phyloP scores from a whole-genome alignment of 2,113 vertebrate genomes.

The Psilopsiagon aurifrons region DNA sequence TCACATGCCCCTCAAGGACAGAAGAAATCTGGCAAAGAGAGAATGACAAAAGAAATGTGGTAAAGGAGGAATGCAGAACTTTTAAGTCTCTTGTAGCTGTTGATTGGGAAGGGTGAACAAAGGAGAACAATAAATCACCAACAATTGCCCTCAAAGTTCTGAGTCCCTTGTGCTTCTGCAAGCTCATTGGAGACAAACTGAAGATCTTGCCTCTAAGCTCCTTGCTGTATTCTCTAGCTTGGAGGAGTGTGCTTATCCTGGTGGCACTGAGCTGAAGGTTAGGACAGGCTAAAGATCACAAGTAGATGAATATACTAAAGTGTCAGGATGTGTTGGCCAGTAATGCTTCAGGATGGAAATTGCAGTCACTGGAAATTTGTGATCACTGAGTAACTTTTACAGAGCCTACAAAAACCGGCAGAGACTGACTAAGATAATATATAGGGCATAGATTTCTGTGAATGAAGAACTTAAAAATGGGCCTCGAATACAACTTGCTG shows the following conservation, averaged over 20 bases:
- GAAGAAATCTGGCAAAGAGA: background rate
- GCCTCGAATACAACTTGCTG: background rate
- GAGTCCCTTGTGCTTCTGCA: background rate
- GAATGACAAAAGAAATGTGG: background rate
- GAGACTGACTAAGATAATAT: background rate
- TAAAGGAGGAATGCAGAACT: background rate
- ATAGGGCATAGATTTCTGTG: background rate
- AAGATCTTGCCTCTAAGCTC: background rate
- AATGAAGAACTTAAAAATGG: background rate
- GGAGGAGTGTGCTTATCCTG: background rate
- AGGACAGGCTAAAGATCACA: background rate
- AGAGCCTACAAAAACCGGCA: background rate
- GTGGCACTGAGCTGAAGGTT: background rate
- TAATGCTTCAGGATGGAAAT: background rate
- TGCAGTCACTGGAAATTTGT: background rate
- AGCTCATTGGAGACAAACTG: background rate
- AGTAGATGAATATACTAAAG: background rate
- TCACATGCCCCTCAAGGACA: background rate
- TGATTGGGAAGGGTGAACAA: background rate
- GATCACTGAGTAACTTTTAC: background rate
- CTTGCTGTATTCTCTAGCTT: rapidly evolving
- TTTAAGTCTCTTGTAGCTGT: background rate
- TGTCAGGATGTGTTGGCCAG: background rate
- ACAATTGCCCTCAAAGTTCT: background rate
- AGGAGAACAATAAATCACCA: background rate